Conservation (phyloP, 2,888 invertebrate genomes). For the Pimpla rufipes region DNA sequence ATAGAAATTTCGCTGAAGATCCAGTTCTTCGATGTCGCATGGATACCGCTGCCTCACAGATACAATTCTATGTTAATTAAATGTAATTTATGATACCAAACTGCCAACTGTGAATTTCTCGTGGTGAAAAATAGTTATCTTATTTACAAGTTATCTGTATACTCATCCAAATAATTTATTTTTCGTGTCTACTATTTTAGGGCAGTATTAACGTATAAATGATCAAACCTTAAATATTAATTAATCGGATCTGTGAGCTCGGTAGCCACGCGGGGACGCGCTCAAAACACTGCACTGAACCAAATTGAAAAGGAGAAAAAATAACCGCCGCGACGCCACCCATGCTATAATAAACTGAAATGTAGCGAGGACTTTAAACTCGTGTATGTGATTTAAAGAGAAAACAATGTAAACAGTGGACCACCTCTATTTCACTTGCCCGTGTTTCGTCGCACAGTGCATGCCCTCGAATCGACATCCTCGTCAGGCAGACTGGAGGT, state of each 20-base stretch:
- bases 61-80: neutral
- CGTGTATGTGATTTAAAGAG: slow-evolving; percentile 25
- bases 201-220: neutral
- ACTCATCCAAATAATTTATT: neutral
- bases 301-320: slow-evolving; percentile 46
- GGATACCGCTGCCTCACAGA: slow-evolving; percentile 37
- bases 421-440: slow-evolving; percentile 74
- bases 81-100: neutral
- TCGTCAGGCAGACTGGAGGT: slow-evolving; percentile 38
- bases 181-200: neutral
- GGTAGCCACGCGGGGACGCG: slow-evolving; percentile 70
- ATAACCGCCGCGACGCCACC: slow-evolving; percentile 65
- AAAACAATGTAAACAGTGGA: slow-evolving; percentile 75
- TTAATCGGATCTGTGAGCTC: slow-evolving; percentile 35
- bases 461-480: slow-evolving; percentile 46
- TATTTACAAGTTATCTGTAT: neutral
- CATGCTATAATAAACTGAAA: slow-evolving; percentile 48
- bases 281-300: slow-evolving; percentile 81
- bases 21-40: slow-evolving; percentile 36
- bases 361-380: slow-evolving; percentile 47
- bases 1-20: slow-evolving; percentile 14
- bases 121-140: neutral
- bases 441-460: slow-evolving; percentile 27
- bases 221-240: too few species aligned
- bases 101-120: neutral